A percentile compares a stretch with the other conserved stretches of the same genome.
Evolutionary conservation across 2,888 invertebrate genomes (phyloP).

Genomic region (Chloroclysta siterata): DNA sequence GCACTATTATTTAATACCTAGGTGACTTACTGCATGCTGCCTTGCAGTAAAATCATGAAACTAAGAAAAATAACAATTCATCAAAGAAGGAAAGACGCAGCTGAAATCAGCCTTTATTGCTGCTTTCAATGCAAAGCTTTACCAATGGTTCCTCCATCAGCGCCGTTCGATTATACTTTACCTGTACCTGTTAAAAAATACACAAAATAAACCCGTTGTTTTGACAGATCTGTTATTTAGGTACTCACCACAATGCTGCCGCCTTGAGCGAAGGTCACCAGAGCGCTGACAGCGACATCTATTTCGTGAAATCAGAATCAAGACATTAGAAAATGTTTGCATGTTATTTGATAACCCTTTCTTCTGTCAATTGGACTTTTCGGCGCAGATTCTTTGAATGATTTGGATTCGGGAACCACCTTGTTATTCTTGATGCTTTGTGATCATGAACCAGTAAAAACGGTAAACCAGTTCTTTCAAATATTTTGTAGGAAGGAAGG

Average conservation of each 20-base stretch:
- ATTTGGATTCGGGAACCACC: not conserved
- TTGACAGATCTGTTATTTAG: slow-evolving; percentile 27
- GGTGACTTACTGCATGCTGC: too few species aligned
- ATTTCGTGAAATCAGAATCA: slow-evolving; percentile 80
- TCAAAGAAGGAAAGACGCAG: not conserved
- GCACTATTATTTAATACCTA: not conserved
- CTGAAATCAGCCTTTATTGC: not conserved
- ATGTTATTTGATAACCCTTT: slow-evolving; percentile 22
- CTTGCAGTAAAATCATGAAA: not conserved
- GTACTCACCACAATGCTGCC: slow-evolving; percentile 67
- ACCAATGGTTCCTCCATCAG: not conserved
- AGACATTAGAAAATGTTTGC: slow-evolving; percentile 65
- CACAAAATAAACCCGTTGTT: slow-evolving; percentile 9
- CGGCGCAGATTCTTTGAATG: not conserved
- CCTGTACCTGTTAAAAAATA: slow-evolving; percentile 46
- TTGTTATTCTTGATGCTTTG: slow-evolving; percentile 3
- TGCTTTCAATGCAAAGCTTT: not conserved
- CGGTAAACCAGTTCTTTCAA: too few species aligned
- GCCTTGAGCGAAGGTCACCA: slow-evolving; percentile 53
- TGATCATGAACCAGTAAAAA: not conserved
- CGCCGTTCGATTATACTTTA: slow-evolving; percentile 29
- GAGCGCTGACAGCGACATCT: slow-evolving; percentile 66
- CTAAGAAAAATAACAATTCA: slow-evolving; percentile 10
- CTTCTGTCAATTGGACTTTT: not conserved
- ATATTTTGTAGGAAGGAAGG: too few species aligned